Conservation (phyloP, 2,113 vertebrate species). For the Nanorana parkeri region DNA sequence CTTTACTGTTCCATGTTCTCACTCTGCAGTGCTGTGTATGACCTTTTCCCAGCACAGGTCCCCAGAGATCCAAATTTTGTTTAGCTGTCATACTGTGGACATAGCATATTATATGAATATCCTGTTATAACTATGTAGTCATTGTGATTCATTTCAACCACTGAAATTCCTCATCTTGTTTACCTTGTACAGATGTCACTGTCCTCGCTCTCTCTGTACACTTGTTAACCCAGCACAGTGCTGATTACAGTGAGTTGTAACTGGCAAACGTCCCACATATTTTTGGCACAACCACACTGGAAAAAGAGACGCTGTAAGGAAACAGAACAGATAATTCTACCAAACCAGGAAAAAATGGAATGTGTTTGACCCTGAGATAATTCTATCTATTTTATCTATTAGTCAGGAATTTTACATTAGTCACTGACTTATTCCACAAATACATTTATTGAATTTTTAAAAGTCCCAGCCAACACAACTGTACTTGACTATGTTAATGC, state of each 20-base stretch:
- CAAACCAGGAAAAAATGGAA: background rate
- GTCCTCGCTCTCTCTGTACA: background rate
- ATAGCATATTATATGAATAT: conserved; percentile 18
- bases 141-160: conserved; percentile 28
- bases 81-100: conserved; percentile 12
- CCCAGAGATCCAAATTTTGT: background rate
- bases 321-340: conserved; percentile 21
- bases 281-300: conserved; percentile 13
- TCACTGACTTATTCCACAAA: background rate
- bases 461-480: background rate
- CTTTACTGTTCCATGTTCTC: background rate
- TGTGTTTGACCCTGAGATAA: conserved; percentile 21
- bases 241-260: background rate
- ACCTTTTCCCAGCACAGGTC: background rate
- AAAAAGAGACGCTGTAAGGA: conserved; percentile 11
- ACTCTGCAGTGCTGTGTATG: background rate
- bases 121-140: conserved; percentile 9
- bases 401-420: conserved; percentile 10
- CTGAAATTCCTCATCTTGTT: background rate
- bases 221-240: background rate
- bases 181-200: conserved; percentile 28
- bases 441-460: background rate
- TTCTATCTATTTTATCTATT: conserved; percentile 24
- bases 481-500: no score
- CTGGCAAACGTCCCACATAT: background rate